A percentile compares a stretch with the other conserved stretches of the same genome.
phyloP scores from a whole-genome alignment of 1,140 invertebrate genomes.

The Acromyrmex echinatior region DNA sequence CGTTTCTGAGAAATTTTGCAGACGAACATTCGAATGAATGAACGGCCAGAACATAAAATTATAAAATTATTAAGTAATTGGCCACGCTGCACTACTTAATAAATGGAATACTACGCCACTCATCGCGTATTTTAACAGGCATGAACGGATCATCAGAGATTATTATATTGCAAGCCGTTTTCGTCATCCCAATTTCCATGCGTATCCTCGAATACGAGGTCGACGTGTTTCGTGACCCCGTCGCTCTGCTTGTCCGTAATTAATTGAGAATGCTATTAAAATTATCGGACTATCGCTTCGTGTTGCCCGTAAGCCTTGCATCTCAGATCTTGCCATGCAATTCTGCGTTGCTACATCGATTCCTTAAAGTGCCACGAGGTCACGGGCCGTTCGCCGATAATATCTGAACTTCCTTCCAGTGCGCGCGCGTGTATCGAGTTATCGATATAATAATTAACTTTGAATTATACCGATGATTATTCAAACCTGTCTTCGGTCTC shows the following conservation, averaged over 20 bases:
- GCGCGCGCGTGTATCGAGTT: constrained; percentile 9
- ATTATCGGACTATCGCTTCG: constrained; percentile 75
- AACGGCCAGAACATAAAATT: too few species aligned
- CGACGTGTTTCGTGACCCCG: constrained; percentile 57
- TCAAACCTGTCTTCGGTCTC: constrained; percentile 5
- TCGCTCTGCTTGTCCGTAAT: constrained; percentile 63
- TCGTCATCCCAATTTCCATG: constrained; percentile 70
- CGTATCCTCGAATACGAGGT: constrained; percentile 56
- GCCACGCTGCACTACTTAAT: neutral
- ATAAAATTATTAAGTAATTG: too few species aligned
- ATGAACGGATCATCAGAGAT: constrained; percentile 23
- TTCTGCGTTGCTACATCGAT: constrained; percentile 3
- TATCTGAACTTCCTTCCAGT: constrained; percentile 21
- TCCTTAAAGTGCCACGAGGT: constrained; percentile 38
- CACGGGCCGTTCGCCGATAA: neutral
- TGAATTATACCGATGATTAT: constrained; percentile 29
- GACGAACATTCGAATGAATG: too few species aligned
- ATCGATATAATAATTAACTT: constrained; percentile 49
- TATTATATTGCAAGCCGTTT: constrained; percentile 23
- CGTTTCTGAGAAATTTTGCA: too few species aligned
- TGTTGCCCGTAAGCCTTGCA: constrained; percentile 47
- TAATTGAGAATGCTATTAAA: constrained; percentile 78
- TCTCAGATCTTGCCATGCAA: constrained; percentile 7
- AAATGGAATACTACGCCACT: neutral
- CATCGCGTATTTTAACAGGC: neutral